Evolutionary conservation across 2,113 vertebrate species (phyloP), one percentile per base, ranked within the genome.

Genomic region (Scophthalmus maximus): DNA sequence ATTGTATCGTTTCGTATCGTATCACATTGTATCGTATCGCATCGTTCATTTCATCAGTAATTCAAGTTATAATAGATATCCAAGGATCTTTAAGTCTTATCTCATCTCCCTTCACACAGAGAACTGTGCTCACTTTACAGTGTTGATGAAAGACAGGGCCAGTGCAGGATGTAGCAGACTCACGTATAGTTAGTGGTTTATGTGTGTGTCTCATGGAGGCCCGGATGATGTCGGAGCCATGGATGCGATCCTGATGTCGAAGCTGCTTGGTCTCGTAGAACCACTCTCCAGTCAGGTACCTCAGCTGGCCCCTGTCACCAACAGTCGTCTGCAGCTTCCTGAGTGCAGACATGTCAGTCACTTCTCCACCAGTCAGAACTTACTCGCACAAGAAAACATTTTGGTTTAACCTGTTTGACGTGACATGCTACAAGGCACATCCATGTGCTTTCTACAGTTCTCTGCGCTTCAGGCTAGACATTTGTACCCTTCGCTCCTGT

Each of bases 211-310:
- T 93, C 86, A 99, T 96, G 25, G 97, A 97, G 25, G 95, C 95
- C 83, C 92, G 90, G 63, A 99, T 94, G 68, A 98, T 94, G 68
- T 98, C 97, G 2, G 95, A 90, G 55, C 95, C 97, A 0, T 98
- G 95, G 70, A 96, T 95, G 76, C 90, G 95, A 34, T 97, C 96
- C 85, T 90, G 92, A 86, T 98, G 97, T 22, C 97, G 95, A 76
- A 91, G 95, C 6, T 94, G 94, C 64, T 98, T 99, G 17, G 94
- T 95, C 88, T 98, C 95, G 7, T 98, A 98, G 92, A 99, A 99
- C 97, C 97, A 99, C 3, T 98, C 96, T 52, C 97, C 97, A 0
- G 95, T 97, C 95, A 98, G 93, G 72, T 95, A 96, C 91, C 93
- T 98, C 3, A 97, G 91, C 76, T 93, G 93, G 61, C 78, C 65